Conservation (phyloP, 53 echinoderm and acorn worm species). For the Apostichopus leukothele region DNA sequence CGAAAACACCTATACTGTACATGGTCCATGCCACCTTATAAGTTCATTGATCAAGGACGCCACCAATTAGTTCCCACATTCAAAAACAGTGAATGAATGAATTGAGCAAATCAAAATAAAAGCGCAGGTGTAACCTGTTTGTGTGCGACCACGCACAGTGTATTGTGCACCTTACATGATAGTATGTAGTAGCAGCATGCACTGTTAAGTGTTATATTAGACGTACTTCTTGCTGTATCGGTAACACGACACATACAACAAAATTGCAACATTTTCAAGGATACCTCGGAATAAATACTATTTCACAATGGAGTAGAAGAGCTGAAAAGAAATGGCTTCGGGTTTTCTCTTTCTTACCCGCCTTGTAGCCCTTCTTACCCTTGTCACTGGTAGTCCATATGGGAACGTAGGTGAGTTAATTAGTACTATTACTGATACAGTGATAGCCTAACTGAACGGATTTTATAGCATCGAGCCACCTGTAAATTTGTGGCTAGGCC, state of each 20-base stretch:
- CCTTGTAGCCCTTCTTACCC: conserved; percentile 47
- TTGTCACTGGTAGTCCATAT: conserved; percentile 51
- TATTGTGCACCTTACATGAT: neutral
- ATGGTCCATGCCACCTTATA: no score
- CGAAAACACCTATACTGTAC: no score
- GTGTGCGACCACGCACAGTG: neutral
- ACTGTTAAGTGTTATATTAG: neutral
- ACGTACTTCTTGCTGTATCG: neutral
- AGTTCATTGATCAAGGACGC: neutral
- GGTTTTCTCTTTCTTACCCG: conserved; percentile 48
- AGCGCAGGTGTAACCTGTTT: neutral
- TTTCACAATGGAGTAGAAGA: conserved; percentile 45
- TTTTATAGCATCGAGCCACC: no score
- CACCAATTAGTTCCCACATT: conserved; percentile 4
- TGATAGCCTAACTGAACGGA: neutral
- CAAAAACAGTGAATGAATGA: conserved; percentile 1
- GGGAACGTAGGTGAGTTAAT: conserved; percentile 44
- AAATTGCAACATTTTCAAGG: neutral
- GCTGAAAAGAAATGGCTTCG: conserved; percentile 36
- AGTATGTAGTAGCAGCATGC: neutral
- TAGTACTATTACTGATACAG: neutral
- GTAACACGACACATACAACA: neutral
- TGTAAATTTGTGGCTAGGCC: no score
- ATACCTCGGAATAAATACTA: conserved; percentile 35
- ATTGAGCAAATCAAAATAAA: conserved; percentile 11